A percentile compares a stretch with the other conserved stretches of the same genome.
Evolutionary conservation across 2,888 invertebrate species (phyloP).

Genomic region (Ornithoptera alexandrae): DNA sequence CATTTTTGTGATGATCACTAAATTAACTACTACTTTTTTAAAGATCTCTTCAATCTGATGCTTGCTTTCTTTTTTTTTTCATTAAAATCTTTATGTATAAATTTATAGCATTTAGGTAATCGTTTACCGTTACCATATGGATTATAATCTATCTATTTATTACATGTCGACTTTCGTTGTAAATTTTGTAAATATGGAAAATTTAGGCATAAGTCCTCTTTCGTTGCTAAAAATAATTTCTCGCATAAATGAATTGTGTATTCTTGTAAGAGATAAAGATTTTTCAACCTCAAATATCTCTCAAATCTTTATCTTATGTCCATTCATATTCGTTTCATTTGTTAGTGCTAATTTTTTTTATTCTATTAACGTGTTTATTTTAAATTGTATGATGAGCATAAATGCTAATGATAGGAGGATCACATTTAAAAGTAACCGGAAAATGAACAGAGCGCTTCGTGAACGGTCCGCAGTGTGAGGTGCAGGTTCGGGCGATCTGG

Average conservation of each 20-base stretch:
- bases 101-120: too few species aligned
- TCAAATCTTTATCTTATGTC: neutral
- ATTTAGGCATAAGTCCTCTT: neutral
- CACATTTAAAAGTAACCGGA: slow-evolving; percentile 20
- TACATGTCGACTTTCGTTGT: neutral
- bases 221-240: too few species aligned
- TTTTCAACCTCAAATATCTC: too few species aligned
- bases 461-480: slow-evolving; percentile 32
- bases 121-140: too few species aligned
- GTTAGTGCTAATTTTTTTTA: neutral
- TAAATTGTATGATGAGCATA: neutral
- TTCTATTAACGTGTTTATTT: neutral
- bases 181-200: neutral
- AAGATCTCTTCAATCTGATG: neutral
- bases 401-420: neutral
- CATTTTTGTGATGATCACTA: too few species aligned
- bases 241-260: too few species aligned
- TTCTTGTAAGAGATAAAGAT: too few species aligned
- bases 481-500: slow-evolving; percentile 26
- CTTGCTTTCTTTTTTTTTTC: neutral
- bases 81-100: neutral
- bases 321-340: neutral
- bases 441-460: slow-evolving; percentile 30
- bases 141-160: too few species aligned
- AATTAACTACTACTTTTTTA: too few species aligned